Conservation (phyloP, 2,888 invertebrate genomes). For the Cybosia mesomella region DNA sequence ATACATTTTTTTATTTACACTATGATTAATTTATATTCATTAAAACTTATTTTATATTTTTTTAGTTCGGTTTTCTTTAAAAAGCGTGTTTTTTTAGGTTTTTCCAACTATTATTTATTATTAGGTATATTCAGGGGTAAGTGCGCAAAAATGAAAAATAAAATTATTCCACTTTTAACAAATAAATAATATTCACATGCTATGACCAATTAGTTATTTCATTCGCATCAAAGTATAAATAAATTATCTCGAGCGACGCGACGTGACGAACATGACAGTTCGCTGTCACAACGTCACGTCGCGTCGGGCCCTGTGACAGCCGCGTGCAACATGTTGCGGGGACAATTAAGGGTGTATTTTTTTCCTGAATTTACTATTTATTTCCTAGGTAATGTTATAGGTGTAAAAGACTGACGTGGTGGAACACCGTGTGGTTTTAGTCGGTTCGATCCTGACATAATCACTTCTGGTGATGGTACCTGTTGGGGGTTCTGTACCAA, state of each 20-base stretch:
- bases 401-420: too few relatives aligned
- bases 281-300: conserved; percentile 58
- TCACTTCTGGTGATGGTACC: too few relatives aligned
- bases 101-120: too few relatives aligned
- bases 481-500: too few relatives aligned
- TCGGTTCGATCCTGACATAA: too few relatives aligned
- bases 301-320: conserved; percentile 27
- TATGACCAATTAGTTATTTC: conserved; percentile 45
- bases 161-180: conserved; percentile 14
- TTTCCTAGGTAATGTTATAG: neutral
- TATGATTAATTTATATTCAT: too few relatives aligned
- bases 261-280: conserved; percentile 58
- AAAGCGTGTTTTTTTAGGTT: too few relatives aligned
- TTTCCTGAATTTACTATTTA: conserved; percentile 5
- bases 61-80: too few relatives aligned
- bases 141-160: neutral
- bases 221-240: conserved; percentile 44
- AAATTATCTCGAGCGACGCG: conserved; percentile 46
- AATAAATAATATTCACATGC: conserved; percentile 40
- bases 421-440: too few relatives aligned
- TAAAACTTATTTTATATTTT: too few relatives aligned
- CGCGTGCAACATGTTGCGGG: conserved; percentile 28
- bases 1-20: too few relatives aligned
- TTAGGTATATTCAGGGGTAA: too few relatives aligned
- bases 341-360: conserved; percentile 45